A percentile compares a stretch with the other conserved stretches of the same genome.
Evolutionary conservation across 1,140 invertebrate species (phyloP).

Genomic region (Drosophila kikkawai): DNA sequence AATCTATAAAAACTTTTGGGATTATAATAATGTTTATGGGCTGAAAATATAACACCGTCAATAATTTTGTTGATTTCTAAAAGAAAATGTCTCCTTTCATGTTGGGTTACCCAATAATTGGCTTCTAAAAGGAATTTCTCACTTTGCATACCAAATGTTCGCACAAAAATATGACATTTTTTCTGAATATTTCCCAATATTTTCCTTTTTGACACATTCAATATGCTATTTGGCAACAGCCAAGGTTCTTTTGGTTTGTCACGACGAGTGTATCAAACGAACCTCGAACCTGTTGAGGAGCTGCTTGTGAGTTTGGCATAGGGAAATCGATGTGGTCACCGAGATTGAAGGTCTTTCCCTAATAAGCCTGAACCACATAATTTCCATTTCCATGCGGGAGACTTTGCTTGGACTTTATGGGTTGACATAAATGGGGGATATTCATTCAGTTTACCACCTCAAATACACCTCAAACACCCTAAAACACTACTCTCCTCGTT

Average conservation of each 20-base stretch:
- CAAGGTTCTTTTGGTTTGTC: constrained; percentile 41
- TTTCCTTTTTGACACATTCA: constrained; percentile 31
- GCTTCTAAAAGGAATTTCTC: constrained; percentile 12
- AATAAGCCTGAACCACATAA: constrained; percentile 39
- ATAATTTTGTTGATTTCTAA: neutral
- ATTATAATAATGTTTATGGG: constrained; percentile 3
- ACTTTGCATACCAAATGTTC: neutral
- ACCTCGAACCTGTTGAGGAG: constrained; percentile 46
- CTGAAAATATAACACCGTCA: neutral
- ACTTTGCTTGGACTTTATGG: constrained; percentile 30
- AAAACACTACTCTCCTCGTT: constrained; percentile 30
- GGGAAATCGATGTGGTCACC: constrained; percentile 50
- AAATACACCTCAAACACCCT: constrained; percentile 6
- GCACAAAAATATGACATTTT: constrained; percentile 2
- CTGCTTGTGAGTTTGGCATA: constrained; percentile 19
- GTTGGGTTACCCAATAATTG: constrained; percentile 11
- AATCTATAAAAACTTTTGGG: neutral
- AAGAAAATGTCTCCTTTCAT: constrained; percentile 5
- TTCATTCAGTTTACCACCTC: constrained; percentile 1
- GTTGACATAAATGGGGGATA: constrained; percentile 26
- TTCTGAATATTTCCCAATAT: constrained; percentile 20
- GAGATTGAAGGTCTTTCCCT: constrained; percentile 37
- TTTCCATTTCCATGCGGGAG: constrained; percentile 32
- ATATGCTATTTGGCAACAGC: constrained; percentile 25
- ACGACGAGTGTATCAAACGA: neutral